These are phyloP conservation scores for Uloborus diversus DNA, from an alignment of 1,140 invertebrate genomes.

Conservation along the genomic window DNA sequence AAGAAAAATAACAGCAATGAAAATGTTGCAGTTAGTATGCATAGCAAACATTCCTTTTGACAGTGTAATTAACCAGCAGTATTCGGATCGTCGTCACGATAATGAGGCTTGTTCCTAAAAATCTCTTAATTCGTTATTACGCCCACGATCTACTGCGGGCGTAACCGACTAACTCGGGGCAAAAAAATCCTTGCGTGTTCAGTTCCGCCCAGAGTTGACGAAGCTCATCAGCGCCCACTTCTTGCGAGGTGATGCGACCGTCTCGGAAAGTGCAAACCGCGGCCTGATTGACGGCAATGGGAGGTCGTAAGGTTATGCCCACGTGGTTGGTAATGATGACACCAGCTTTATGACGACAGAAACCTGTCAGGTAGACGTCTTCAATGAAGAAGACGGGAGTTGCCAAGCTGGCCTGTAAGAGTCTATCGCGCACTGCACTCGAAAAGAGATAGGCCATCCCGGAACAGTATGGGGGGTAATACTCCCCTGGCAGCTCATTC, in stretches of 20 bases:
- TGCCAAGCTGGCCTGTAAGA: constrained; percentile 57
- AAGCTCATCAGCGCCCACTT: constrained; percentile 57
- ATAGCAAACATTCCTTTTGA: too few species aligned
- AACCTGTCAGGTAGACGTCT: constrained; percentile 63
- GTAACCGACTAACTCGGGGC: constrained; percentile 51
- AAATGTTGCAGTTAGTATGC: too few species aligned
- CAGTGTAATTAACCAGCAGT: too few species aligned
- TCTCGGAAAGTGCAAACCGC: constrained; percentile 58
- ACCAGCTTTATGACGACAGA: constrained; percentile 60
- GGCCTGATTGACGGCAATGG: constrained; percentile 47
- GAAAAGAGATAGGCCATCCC: constrained; percentile 62
- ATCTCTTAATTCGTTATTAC: too few species aligned
- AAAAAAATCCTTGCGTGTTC: constrained; percentile 61
- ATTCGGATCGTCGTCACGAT: too few species aligned
- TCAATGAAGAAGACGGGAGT: constrained; percentile 62
- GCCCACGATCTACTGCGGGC: too few species aligned
- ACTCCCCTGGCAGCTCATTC: constrained; percentile 58
- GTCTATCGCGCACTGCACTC: constrained; percentile 40
- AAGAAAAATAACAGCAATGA: too few species aligned
- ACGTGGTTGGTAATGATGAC: constrained; percentile 56
- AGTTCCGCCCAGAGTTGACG: constrained; percentile 58
- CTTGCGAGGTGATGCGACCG: constrained; percentile 60
- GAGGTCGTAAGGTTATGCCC: constrained; percentile 56
- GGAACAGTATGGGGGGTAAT: constrained; percentile 62
- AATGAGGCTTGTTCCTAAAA: too few species aligned